Evolutionary conservation across 2,888 invertebrate species (phyloP), one percentile per base, ranked within the genome.

Genomic region (Leistus spinibarbis): DNA sequence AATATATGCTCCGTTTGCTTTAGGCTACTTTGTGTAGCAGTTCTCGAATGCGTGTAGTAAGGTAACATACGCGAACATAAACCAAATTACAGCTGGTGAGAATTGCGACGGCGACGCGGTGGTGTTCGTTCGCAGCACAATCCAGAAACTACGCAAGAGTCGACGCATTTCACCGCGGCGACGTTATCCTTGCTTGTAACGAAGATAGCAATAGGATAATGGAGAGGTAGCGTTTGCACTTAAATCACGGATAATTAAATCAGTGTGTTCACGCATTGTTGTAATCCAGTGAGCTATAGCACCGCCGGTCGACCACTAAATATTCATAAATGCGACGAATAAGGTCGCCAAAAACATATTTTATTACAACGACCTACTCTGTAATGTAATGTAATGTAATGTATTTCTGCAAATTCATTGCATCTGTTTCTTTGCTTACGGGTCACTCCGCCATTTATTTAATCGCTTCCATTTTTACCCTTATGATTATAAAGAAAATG

Each of bases 161-260:
- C 40, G 10, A 40, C 10, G 13, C 7, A 40, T 13, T 40, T 10
- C 3, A 40, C 40, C 40, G 40, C 7, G 40, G 7, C 40, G 3
- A 10, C 5, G 4, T 1, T 40, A n/a, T 3, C 1, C 40, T 40
- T 40, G 40, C 40, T 40, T 40, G 40, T 40, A 40, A 40, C 40
- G 13, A 13, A 40, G 40, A 40, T 40, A 40, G 40, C 40, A 10
- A 40, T 40, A 40, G 40, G 7, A 5, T 40, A 40, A 40, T 40
- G 40, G 40, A 40, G 40, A 13, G 13, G 3, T 40, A 40, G 40
- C 40, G 40, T 40, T 40, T 57, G 69, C 60, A 69, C 69, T 69
- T 69, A 69, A 69, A 69, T 69, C 69, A 69, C 60, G 69, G 69
- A 69, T 69, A 69, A 69, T 69, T 69, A 69, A 69, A 69, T 69